phyloP scores from a whole-genome alignment of 2,113 vertebrate species.

The Dinomys branickii region DNA sequence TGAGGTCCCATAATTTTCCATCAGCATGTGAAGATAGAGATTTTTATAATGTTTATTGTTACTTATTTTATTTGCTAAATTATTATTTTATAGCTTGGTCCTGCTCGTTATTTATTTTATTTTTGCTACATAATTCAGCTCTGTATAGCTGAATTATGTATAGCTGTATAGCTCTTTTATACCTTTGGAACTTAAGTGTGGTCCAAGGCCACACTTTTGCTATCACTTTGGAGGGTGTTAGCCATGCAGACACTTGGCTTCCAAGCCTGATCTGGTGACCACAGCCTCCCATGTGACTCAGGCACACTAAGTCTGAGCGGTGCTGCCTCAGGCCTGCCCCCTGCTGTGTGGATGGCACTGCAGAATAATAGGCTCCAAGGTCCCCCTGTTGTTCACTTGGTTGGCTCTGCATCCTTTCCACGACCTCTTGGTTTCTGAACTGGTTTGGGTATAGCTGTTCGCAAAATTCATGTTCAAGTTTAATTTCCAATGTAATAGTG shows the following conservation, averaged over 20 bases:
- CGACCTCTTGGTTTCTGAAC: background rate
- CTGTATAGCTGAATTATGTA: no score
- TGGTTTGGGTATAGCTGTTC: background rate
- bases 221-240: background rate
- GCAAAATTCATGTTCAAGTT: background rate
- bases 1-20: background rate
- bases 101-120: background rate
- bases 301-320: background rate
- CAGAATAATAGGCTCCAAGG: background rate
- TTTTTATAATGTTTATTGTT: background rate
- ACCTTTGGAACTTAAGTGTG: background rate
- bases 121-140: background rate
- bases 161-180: background rate
- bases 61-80: background rate
- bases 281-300: background rate
- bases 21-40: background rate
- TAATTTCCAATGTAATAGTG: background rate
- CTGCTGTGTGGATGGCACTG: background rate
- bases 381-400: background rate
- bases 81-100: background rate
- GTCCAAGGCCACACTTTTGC: background rate
- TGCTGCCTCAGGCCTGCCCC: background rate
- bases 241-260: background rate
- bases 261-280: background rate
- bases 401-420: background rate